These are phyloP conservation scores for Tetramorium parvispinum DNA, from an alignment of 1,140 invertebrate species.

Conservation along the genomic window DNA sequence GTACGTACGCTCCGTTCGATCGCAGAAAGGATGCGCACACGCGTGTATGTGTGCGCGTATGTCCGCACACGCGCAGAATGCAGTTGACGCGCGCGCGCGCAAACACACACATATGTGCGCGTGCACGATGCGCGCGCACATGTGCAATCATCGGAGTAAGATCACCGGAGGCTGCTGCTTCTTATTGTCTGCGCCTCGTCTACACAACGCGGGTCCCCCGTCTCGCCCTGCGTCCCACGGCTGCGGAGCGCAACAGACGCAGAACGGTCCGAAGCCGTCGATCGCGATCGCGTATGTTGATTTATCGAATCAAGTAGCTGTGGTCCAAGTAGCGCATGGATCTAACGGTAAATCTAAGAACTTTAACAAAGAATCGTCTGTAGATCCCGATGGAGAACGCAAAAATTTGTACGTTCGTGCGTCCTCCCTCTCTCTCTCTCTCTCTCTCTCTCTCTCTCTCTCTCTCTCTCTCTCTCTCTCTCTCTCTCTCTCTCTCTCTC, in stretches of 20 bases:
- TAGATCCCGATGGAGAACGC: neutral
- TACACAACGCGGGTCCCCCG: conserved; percentile 41
- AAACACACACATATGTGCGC: too few species aligned
- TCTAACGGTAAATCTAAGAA: neutral
- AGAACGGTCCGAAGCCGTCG: neutral
- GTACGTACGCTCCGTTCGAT: neutral
- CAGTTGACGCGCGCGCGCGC: neutral
- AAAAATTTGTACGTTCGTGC: neutral
- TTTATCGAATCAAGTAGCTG: neutral
- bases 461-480: neutral
- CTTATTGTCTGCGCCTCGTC: conserved; percentile 70
- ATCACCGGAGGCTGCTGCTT: conserved; percentile 63
- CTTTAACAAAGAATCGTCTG: neutral
- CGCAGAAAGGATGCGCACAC: neutral
- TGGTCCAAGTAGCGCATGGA: neutral
- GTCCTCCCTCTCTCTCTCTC: too few species aligned
- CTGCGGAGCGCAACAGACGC: neutral
- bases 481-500: neutral
- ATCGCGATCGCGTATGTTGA: neutral
- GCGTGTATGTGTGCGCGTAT: too few species aligned
- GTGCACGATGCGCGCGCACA: conserved; percentile 47
- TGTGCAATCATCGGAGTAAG: conserved; percentile 41
- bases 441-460: neutral
- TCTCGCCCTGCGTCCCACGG: neutral
- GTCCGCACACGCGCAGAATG: neutral